Percentiles rank a stretch among this genome's conserved stretches.
phyloP scores from a whole-genome alignment of 2,888 invertebrate species.

The Ophraella communa region DNA sequence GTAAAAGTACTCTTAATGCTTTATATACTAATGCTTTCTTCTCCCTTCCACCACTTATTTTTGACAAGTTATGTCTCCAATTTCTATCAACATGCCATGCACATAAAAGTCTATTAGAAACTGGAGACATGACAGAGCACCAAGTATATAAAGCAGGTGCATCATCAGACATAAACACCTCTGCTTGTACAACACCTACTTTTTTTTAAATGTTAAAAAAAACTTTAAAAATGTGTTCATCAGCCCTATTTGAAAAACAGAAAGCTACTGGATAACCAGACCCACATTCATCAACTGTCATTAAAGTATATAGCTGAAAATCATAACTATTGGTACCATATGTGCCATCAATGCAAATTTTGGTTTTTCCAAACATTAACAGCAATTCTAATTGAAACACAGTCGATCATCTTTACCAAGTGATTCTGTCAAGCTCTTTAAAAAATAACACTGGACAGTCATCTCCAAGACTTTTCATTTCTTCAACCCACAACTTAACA shows the following conservation, averaged over 20 bases:
- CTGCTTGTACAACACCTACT: no score
- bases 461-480: not conserved
- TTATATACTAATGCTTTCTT: no score
- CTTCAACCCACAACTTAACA: not conserved
- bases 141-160: no score
- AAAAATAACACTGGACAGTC: not conserved
- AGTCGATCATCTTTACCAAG: not conserved
- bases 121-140: no score
- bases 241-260: not conserved
- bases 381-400: not conserved
- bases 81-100: no score
- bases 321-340: not conserved
- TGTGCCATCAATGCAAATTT: not conserved
- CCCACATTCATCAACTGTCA: not conserved
- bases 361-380: not conserved
- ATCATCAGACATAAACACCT: no score
- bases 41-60: no score
- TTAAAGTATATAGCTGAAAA: not conserved
- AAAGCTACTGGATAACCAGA: not conserved
- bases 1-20: no score
- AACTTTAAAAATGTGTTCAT: not conserved
- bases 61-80: no score
- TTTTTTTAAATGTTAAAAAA: no score
- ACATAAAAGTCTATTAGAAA: no score
- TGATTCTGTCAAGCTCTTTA: not conserved